A percentile compares a stretch with the other conserved stretches of the same genome.
phyloP scores from a whole-genome alignment of 2,888 invertebrate genomes.

The Dynastes hyllus region DNA sequence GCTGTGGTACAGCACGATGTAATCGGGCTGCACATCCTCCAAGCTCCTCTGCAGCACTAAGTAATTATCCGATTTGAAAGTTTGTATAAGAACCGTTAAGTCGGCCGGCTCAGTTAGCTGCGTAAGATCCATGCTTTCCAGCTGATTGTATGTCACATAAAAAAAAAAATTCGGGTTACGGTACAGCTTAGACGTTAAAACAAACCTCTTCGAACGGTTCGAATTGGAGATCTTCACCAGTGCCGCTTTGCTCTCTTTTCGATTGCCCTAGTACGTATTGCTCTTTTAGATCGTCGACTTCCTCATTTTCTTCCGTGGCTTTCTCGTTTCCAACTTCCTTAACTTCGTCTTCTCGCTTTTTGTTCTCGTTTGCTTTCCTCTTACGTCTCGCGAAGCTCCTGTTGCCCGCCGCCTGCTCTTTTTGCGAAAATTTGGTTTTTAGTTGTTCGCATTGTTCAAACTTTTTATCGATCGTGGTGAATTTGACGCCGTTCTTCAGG shows the following conservation, averaged over 20 bases:
- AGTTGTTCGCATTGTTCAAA: constrained; percentile 65
- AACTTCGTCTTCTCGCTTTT: constrained; percentile 58
- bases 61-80: constrained; percentile 83
- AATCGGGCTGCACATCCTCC: constrained; percentile 81
- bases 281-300: constrained; percentile 73
- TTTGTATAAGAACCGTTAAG: constrained; percentile 80
- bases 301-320: constrained; percentile 65
- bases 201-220: constrained; percentile 79
- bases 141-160: constrained; percentile 68
- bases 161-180: not conserved
- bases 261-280: constrained; percentile 81
- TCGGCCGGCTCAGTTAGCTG: constrained; percentile 74
- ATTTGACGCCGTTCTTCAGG: constrained; percentile 75
- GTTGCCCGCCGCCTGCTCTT: constrained; percentile 22
- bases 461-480: constrained; percentile 75
- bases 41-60: constrained; percentile 83
- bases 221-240: constrained; percentile 70
- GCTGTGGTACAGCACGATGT: constrained; percentile 91
- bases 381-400: constrained; percentile 1
- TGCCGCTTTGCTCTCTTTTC: constrained; percentile 45
- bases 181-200: not conserved
- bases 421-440: constrained; percentile 62
- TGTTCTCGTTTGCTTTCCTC: constrained; percentile 52
- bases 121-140: constrained; percentile 81
- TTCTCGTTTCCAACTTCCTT: constrained; percentile 54